Evolutionary conservation across 2,113 vertebrate species (phyloP).

Genomic region (Mustela lutreola): DNA sequence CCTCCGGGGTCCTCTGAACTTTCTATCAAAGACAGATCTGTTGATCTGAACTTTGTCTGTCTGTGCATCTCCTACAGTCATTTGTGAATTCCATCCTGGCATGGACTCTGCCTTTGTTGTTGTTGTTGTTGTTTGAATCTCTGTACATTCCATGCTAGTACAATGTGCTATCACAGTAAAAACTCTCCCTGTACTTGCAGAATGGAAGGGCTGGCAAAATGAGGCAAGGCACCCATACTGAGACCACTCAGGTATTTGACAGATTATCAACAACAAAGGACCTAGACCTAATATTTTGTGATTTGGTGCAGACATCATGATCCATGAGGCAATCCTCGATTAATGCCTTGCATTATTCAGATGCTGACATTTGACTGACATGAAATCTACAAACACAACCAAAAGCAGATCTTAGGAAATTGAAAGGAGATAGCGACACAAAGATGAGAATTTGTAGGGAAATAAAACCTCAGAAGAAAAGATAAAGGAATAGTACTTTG

Average conservation of each 20-base stretch:
- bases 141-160: not conserved
- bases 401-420: conserved; percentile 39
- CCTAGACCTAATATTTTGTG: not conserved
- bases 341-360: conserved; percentile 17
- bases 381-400: not conserved
- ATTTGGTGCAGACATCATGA: conserved; percentile 45
- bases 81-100: not conserved
- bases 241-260: conserved; percentile 60
- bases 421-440: conserved; percentile 20
- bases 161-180: not conserved
- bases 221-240: not conserved
- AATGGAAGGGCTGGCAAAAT: conserved; percentile 30
- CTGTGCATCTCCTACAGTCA: not conserved
- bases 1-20: not conserved
- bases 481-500: not conserved
- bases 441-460: conserved; percentile 30
- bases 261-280: conserved; percentile 49
- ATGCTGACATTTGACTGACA: conserved; percentile 12
- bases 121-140: not conserved
- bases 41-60: not conserved
- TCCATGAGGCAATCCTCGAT: not conserved
- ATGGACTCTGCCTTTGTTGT: not conserved
- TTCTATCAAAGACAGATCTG: not conserved
- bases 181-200: not conserved
- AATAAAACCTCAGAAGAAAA: conserved; percentile 42